phyloP scores from a whole-genome alignment of 2,888 invertebrate genomes.

The Meliscaeva auricollis region DNA sequence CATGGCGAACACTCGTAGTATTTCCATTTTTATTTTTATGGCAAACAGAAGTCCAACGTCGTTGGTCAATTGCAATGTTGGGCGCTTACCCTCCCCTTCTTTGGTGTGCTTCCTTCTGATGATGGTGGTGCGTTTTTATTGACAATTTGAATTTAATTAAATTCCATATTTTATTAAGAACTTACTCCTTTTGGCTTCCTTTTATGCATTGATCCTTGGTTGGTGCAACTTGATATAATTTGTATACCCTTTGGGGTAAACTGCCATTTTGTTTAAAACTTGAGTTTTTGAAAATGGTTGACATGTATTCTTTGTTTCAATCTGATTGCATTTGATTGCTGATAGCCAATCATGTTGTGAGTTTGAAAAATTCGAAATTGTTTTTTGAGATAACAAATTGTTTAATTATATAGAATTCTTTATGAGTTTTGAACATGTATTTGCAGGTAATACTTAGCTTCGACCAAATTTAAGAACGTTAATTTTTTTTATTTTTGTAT shows the following conservation, averaged over 20 bases:
- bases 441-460: no score
- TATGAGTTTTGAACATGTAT: conserved; percentile 13
- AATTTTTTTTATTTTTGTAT: no score
- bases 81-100: background rate
- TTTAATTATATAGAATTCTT: conserved; percentile 24
- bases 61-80: conserved; percentile 58
- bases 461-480: no score
- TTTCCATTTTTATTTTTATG: conserved; percentile 52
- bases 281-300: conserved; percentile 38
- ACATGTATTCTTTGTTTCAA: conserved; percentile 19
- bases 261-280: conserved; percentile 59
- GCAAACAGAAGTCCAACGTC: conserved; percentile 41
- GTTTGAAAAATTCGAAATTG: background rate
- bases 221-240: background rate
- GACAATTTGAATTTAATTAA: conserved; percentile 61
- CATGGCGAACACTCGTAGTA: conserved; percentile 40
- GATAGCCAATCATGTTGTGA: conserved; percentile 37
- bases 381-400: conserved; percentile 35
- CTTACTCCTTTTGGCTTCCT: background rate
- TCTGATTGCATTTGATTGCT: conserved; percentile 37
- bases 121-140: conserved; percentile 57
- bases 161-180: conserved; percentile 46
- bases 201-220: background rate
- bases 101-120: background rate
- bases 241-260: conserved; percentile 21